A percentile compares a stretch with the other conserved stretches of the same genome.
phyloP scores from a whole-genome alignment of 1,140 invertebrate genomes.

The Drosophila azteca region DNA sequence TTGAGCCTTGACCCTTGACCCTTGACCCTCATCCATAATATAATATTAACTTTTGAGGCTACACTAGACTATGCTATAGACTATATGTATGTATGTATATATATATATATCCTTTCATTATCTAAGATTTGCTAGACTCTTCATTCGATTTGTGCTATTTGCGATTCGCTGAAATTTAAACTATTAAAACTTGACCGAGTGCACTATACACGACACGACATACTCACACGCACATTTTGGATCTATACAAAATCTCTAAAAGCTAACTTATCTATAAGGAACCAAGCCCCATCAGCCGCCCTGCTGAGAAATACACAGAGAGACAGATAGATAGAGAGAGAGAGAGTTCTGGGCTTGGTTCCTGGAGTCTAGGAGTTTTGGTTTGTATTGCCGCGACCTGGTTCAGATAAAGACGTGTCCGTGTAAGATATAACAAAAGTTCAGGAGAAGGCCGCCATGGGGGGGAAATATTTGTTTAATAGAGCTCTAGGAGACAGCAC shows the following conservation, averaged over 20 bases:
- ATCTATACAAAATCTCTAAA: conserved; percentile 71
- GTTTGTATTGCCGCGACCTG: conserved; percentile 68
- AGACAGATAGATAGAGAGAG: conserved; percentile 9
- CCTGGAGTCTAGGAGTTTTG: conserved; percentile 70
- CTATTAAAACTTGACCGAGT: conserved; percentile 71
- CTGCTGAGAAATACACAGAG: background rate
- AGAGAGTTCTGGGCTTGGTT: conserved; percentile 15
- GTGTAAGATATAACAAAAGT: conserved; percentile 22
- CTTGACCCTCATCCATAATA: conserved; percentile 7
- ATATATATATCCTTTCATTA: conserved; percentile 45
- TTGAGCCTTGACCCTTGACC: conserved; percentile 57
- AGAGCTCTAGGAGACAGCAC: conserved; percentile 68
- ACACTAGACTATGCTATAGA: conserved; percentile 62
- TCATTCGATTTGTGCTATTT: conserved; percentile 69
- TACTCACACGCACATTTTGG: conserved; percentile 36
- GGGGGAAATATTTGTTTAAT: too few species aligned
- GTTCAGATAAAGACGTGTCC: conserved; percentile 26
- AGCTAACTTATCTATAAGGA: conserved; percentile 63
- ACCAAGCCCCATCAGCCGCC: conserved; percentile 22
- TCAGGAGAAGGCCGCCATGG: conserved; percentile 59
- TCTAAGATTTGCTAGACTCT: conserved; percentile 68
- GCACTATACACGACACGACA: conserved; percentile 40
- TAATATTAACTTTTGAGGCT: conserved; percentile 63
- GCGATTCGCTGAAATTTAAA: conserved; percentile 70
- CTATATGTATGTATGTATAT: background rate